Evolutionary conservation across 1,140 invertebrate genomes (phyloP), one percentile per base, ranked within the genome.

Genomic region (Lepidurus packardi): DNA sequence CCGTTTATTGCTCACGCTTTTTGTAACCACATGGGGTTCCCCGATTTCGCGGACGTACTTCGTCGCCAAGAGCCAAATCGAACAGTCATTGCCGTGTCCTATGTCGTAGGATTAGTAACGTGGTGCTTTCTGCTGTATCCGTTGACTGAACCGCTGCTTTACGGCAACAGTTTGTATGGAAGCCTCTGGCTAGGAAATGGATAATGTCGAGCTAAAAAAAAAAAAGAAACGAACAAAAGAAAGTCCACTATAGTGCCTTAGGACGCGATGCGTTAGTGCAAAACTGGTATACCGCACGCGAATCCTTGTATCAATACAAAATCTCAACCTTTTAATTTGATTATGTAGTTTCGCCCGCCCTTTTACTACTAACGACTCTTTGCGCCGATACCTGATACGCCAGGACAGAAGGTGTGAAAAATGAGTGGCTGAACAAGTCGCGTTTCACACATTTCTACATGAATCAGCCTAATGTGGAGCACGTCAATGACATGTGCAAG

Each of bases 11-110:
- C 91, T 7, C 96, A 98, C 84, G 92, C 94, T 3, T 97, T 98
- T 84, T 98, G 96, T 85, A 98, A 98, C 86, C 92, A 95, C 84
- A 97, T 98, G 93, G 96, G 96, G 41, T 92, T 98, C 82, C 96
- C 96, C 0, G 93, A 97, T 84, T 88, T 98, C 80, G 87, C 87
- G 4, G 94, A 95, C 84, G 87, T 97, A 4, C 83, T 89, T 73
- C 88, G 89, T 25, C 92, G 92, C 82, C 88, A 90, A 77, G 86
- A 89, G 42, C 87, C 88, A 7, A 81, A 88, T 24, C 89, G 93
- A 81, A 88, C 89, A 78, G 85, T 89, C 11, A 84, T 92, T 8
- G 87, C 92, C 1, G 85, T 90, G 42, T 84, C 91, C 7, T 96
- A 94, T 85, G 82, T 95, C 16, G 76, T 91, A 5, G 96, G 96